Evolutionary conservation across 2,888 invertebrate species (phyloP), one percentile per base, ranked within the genome.

Genomic region (Acrobasis consociella): DNA sequence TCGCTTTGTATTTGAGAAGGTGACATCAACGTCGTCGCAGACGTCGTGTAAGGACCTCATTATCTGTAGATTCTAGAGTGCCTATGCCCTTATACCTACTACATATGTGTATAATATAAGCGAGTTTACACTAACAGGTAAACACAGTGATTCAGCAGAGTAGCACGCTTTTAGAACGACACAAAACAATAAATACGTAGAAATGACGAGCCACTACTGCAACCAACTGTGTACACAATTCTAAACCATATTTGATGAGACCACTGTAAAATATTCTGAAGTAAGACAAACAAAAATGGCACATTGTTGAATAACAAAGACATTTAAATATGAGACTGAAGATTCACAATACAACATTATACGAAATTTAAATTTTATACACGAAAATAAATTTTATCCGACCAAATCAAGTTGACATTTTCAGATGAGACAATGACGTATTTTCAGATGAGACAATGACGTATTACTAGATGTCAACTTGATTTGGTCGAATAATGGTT

Each of bases 141-240:
- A 82, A 86, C 80, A 81, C 63, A 65, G 73, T 90, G 90, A 91
- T 77, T 91, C 90, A 91, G 78, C 76, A 72, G 82, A 80, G 77
- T 75, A 75, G 75, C 76, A 83, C 76, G 76, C 70, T 78, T 73
- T 72, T 75, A 75, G 76, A 69, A 75, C 72, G 71, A 67, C 53
- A 64, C 64, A 46, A 46, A 13, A 46, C 46, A 64, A 69, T 72
- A 74, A 61, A 61, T 51, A 53, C 22, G 31, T 46, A 31, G 37
- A 42, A 37, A 55, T 65, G 65, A 58, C 63, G 76, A 76, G 73
- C 77, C 76, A 76, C 22, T 2, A 22, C 72, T 66, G 65, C 67
- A 70, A 68, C 77, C 83, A 86, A 73, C 83, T 87, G 87, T 85
- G 78, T 80, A 87, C 78, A 88, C 73, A 83, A 64, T 66, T 64